These are phyloP conservation scores for Tokudaia tokunoshimensis DNA, from an alignment of 2,797 vertebrate genomes.

Conservation along the genomic window DNA sequence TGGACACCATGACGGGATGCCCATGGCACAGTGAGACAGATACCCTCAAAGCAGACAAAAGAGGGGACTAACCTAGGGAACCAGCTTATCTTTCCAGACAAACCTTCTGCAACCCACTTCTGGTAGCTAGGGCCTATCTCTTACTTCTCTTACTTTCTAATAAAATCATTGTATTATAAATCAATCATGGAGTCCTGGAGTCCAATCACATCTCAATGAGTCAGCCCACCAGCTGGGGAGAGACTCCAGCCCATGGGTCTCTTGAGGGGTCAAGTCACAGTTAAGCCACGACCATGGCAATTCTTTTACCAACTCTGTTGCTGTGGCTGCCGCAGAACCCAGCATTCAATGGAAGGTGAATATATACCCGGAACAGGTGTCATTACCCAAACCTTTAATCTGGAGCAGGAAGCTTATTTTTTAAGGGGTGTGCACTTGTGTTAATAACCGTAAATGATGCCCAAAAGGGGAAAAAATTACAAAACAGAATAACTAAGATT, in stretches of 20 bases:
- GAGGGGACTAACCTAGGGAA: neutral
- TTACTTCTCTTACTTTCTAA: neutral
- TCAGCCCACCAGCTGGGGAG: neutral
- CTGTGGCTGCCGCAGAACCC: too few relatives aligned
- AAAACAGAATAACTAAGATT: neutral
- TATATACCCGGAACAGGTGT: neutral
- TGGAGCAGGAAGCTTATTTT: neutral
- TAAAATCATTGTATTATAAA: neutral
- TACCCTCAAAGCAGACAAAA: neutral
- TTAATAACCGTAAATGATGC: neutral
- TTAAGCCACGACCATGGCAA: neutral
- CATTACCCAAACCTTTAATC: neutral
- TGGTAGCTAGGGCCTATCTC: neutral
- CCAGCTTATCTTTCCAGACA: neutral
- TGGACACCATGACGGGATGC: neutral
- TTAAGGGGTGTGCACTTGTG: neutral
- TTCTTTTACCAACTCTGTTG: too few relatives aligned
- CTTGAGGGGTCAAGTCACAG: neutral
- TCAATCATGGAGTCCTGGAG: neutral
- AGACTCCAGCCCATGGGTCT: neutral
- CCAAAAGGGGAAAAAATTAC: neutral
- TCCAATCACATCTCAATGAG: neutral
- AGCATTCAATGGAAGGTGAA: neutral
- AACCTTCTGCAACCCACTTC: neutral
- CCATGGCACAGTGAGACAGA: neutral